A percentile compares a stretch with the other conserved stretches of the same genome.
These are phyloP conservation scores for Antrozous pallidus DNA, from an alignment of 2,797 vertebrate species.

Conservation along the genomic window DNA sequence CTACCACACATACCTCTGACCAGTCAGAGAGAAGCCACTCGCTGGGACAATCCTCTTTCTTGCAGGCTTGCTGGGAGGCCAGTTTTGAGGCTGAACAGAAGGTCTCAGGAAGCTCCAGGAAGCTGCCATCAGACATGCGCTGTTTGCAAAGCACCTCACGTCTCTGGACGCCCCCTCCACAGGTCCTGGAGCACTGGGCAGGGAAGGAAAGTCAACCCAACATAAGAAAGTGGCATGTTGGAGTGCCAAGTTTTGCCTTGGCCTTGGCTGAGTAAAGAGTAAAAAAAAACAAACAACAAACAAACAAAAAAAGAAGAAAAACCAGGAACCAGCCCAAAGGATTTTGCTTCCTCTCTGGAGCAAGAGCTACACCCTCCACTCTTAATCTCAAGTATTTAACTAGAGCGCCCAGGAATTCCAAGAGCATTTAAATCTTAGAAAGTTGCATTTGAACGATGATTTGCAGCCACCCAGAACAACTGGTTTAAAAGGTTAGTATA, in stretches of 20 bases:
- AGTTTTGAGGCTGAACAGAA: constrained; percentile 87
- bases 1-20: constrained; percentile 87
- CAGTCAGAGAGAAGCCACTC: constrained; percentile 91
- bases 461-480: constrained; percentile 62
- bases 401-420: constrained; percentile 38
- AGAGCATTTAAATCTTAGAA: constrained; percentile 58
- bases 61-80: constrained; percentile 84
- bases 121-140: constrained; percentile 92
- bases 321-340: neutral
- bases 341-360: neutral
- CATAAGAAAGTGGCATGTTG: neutral
- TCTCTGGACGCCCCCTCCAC: constrained; percentile 88
- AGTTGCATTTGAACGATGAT: constrained; percentile 47
- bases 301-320: neutral
- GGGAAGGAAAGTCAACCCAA: neutral
- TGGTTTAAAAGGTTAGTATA: constrained; percentile 75
- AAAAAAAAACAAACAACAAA: neutral
- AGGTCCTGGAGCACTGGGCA: constrained; percentile 92
- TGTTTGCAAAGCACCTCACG: constrained; percentile 91
- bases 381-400: constrained; percentile 39
- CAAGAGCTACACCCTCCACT: neutral
- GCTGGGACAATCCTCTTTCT: constrained; percentile 87
- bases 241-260: neutral
- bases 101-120: constrained; percentile 91
- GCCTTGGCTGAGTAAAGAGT: neutral